Base-by-base conservation (phyloP, 2,797 vertebrate genomes). In the Coccyzus lansbergi region DNA sequence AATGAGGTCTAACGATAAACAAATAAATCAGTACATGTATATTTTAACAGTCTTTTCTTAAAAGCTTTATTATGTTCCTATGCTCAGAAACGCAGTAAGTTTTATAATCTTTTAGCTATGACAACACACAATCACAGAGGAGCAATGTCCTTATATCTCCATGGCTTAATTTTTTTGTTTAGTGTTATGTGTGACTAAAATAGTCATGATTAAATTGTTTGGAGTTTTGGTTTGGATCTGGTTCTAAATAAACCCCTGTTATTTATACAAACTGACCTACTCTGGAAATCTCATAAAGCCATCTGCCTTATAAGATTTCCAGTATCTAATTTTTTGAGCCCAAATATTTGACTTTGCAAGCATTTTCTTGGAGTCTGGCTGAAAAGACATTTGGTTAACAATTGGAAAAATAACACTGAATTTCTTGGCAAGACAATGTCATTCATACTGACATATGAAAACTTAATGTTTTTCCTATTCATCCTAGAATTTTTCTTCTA, bases 181-280 rank as follows among this genome's bases (percentile, higher is more conserved):
- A 86, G 49, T 77, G 59, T 76, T 82, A 90, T 1, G 3, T 84
- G 92, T 78, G 69, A 83, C 86, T 90, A 48, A 83, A 94, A 91
- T 81, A 91, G 88, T 86, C 11, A 44, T 83, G 83, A 95, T 91
- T 93, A 90, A 86, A 75, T 83, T 94, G 85, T 90, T 94, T 95
- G 80, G 92, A 86, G 69, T 88, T 91, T 93, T 95, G 58, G 33
- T 71, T 88, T 90, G 36, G 69, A 78, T 58, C 15, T 53, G 12
- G 4, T 93, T 95, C 95, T 63, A 88, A 76, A 82, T 74, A 92
- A 76, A 88, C n/a, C 48, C 78, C 63, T 79, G 20, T 58, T 93
- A 95, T 94, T 94, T 95, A 92, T 69, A 84, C 75, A 95, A 95
- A 86, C 25, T 76, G 81, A 84, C 63, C 77, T 69, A 76, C 24